phyloP scores from a whole-genome alignment of 2,113 vertebrate genomes.

The Phylloscopus trochiloides region DNA sequence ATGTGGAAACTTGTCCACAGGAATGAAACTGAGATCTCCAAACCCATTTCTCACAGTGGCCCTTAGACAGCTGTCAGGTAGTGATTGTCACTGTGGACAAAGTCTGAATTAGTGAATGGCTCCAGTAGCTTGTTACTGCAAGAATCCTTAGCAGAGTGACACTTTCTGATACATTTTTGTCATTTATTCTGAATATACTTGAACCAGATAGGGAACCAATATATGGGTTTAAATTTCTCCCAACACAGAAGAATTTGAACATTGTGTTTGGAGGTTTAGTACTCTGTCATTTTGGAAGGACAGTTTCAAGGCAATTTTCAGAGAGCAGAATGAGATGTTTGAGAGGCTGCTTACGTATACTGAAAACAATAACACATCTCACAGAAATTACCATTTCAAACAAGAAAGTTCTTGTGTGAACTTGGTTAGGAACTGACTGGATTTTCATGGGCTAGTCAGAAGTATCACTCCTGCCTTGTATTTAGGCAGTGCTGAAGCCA shows the following conservation, averaged over 20 bases:
- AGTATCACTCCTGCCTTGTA: background rate
- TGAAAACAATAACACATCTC: background rate
- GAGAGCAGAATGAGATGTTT: background rate
- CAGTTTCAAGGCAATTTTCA: background rate
- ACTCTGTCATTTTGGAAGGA: background rate
- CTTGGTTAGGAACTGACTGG: background rate
- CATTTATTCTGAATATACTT: background rate
- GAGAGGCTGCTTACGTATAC: fast-evolving
- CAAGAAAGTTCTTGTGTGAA: background rate
- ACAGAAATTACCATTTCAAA: background rate
- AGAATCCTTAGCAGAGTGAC: background rate
- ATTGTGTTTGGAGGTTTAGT: background rate
- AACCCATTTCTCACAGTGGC: background rate
- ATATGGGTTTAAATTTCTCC: background rate
- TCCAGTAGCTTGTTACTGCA: background rate
- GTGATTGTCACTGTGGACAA: background rate
- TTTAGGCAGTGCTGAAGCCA: background rate
- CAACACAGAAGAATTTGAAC: background rate
- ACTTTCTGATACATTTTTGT: background rate
- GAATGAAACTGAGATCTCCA: conserved; percentile 8
- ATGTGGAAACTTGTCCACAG: conserved; percentile 10
- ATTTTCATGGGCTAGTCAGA: background rate
- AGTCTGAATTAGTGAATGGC: background rate
- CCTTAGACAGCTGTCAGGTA: conserved; percentile 13
- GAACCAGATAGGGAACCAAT: background rate